Evolutionary conservation across 2,113 vertebrate genomes (phyloP), one percentile per base, ranked within the genome.

Genomic region (Ictalurus furcatus): DNA sequence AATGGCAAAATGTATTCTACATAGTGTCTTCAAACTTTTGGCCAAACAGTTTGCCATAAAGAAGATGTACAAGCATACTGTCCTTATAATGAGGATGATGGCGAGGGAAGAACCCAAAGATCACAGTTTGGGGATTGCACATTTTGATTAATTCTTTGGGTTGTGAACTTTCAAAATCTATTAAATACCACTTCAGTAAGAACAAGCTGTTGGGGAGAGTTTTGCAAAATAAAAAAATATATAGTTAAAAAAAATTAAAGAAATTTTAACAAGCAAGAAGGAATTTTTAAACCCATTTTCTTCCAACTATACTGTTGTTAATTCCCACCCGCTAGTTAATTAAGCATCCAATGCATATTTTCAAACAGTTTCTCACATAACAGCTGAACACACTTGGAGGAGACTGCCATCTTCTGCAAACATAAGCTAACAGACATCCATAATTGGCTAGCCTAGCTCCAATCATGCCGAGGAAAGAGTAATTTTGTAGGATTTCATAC

Each of bases 261-360:
- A n/a, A 9, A 81, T 30, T 56, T 81, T 34, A 58, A 58, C n/a
- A 82, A 58, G 79, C 5, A 58, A 81, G 14, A 44, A 80, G 28
- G 44, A 52, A 52, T 17, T n/a, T 54, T 79, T n/a, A 54, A n/a
- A 79, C 23, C 25, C 6, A n/a, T 79, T 44, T 25, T 13, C 9
- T 78, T 78, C 40, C 17, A 34, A 19, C n/a, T 34, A 61, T 37
- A 30, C 30, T 21, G 54, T 37, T 59, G 80, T 56, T 56, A 59
- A 82, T 82, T 59, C 56, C 80, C 78, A 19, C 52, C 52, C 80
- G 61, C 80, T 11, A 82, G n/a, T 59, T 82, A 82, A 25, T 82
- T 82, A 37, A 37, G 30, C 2, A 23, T 19, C 80, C 80, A 61
- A 37, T 34, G 30, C 17, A 56, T 80, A 30, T 79, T 79, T 79